Percentiles rank a stretch among this genome's conserved stretches.
Evolutionary conservation across 2,888 invertebrate genomes (phyloP).

Genomic region (Drosophila subsilvestris): DNA sequence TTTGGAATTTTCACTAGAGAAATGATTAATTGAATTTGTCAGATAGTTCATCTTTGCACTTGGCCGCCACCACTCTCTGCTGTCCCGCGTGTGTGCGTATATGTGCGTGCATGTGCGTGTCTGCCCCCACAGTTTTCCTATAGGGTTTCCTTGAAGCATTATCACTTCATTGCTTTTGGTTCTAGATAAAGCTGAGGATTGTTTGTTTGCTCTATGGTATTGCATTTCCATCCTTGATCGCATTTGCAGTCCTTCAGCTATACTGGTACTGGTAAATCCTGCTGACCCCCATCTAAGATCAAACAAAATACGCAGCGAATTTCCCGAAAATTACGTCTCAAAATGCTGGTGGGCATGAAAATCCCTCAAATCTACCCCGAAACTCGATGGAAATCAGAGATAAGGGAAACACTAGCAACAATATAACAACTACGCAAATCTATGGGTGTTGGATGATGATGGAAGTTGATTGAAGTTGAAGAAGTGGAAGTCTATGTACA

Average conservation of each 20-base stretch:
- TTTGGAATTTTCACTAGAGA: constrained; percentile 67
- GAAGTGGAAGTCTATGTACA: too few relatives aligned
- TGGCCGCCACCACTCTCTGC: constrained; percentile 37
- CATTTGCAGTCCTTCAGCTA: background rate
- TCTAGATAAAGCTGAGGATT: too few relatives aligned
- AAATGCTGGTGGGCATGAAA: constrained; percentile 44
- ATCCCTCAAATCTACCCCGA: constrained; percentile 64
- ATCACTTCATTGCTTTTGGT: background rate
- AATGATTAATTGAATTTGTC: constrained; percentile 75
- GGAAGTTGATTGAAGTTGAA: constrained; percentile 9
- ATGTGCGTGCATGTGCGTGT: background rate
- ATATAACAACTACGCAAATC: constrained; percentile 50
- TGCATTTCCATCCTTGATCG: too few relatives aligned
- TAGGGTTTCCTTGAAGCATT: background rate
- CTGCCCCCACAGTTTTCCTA: background rate
- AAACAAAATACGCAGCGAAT: constrained; percentile 36
- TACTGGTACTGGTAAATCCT: background rate
- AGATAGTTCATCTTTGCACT: constrained; percentile 70
- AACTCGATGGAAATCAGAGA: constrained; percentile 12
- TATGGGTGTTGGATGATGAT: constrained; percentile 55
- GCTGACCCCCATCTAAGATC: constrained; percentile 3
- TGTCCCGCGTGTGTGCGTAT: background rate
- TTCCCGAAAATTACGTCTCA: constrained; percentile 55
- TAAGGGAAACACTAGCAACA: background rate
- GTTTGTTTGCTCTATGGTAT: too few relatives aligned